Percentiles rank a stretch among this genome's conserved stretches.
Evolutionary conservation across 2,888 invertebrate genomes (phyloP).

Genomic region (Agrochola litura): DNA sequence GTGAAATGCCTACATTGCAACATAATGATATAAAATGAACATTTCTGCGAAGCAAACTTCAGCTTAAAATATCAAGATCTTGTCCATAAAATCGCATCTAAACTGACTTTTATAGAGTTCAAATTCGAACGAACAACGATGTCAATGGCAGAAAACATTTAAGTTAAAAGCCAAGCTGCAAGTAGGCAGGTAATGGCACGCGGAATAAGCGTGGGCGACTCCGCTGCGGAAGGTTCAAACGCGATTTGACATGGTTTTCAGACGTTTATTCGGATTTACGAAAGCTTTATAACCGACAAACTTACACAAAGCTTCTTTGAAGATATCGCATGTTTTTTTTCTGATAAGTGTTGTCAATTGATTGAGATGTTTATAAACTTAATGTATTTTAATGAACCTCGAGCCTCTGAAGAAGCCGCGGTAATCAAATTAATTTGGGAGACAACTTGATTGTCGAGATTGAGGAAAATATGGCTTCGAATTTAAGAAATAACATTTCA

Average conservation of each 20-base stretch:
- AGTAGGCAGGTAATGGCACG: conserved; percentile 78
- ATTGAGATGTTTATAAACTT: conserved; percentile 49
- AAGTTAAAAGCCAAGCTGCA: conserved; percentile 71
- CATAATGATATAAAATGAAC: conserved; percentile 68
- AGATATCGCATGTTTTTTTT: conserved; percentile 37
- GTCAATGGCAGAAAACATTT: conserved; percentile 72
- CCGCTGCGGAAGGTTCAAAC: conserved; percentile 74
- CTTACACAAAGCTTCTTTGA: conserved; percentile 47
- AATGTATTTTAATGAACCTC: conserved; percentile 51
- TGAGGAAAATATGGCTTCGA: conserved; percentile 40
- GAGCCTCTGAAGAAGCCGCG: conserved; percentile 49
- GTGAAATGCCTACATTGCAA: conserved; percentile 79
- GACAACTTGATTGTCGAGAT: conserved; percentile 34
- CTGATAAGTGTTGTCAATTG: conserved; percentile 55
- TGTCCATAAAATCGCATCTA: conserved; percentile 59
- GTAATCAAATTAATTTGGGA: conserved; percentile 49
- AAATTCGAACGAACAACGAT: conserved; percentile 61
- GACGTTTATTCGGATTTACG: conserved; percentile 71
- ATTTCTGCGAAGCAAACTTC: conserved; percentile 75
- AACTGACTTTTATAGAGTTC: conserved; percentile 59
- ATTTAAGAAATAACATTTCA: conserved; percentile 49
- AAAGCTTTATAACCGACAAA: conserved; percentile 57
- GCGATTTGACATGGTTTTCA: conserved; percentile 75
- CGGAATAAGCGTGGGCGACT: conserved; percentile 78
- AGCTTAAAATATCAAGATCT: conserved; percentile 40